phyloP scores from a whole-genome alignment of 2,113 vertebrate species.

The Thryonomys swinderianus region DNA sequence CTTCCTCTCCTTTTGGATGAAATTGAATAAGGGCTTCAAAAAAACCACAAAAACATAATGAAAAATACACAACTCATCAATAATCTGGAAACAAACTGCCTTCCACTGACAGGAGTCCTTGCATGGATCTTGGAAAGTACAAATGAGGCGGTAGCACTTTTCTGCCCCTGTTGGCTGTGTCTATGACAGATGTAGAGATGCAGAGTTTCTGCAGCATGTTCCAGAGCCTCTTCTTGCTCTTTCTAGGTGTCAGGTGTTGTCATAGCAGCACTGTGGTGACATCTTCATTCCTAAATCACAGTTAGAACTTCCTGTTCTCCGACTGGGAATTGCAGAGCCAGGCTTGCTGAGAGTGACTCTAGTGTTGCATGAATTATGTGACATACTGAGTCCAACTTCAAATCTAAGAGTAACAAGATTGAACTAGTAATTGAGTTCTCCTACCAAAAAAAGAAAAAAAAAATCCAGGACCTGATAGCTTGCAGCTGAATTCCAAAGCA shows the following conservation, averaged over 20 bases:
- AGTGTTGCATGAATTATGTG: not conserved
- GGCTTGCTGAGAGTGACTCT: not conserved
- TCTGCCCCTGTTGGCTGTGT: not conserved
- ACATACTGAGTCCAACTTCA: not conserved
- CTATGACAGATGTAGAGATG: not conserved
- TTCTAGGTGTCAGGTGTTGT: not conserved
- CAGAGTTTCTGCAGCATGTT: not conserved
- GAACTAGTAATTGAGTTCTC: not conserved
- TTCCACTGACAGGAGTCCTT: not conserved
- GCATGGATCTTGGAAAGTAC: not conserved
- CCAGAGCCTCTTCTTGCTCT: not conserved
- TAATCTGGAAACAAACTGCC: not conserved
- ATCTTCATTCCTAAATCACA: not conserved
- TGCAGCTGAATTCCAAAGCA: not conserved
- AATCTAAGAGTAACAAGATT: not conserved
- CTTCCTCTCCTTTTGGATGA: not conserved
- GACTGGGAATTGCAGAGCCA: not conserved
- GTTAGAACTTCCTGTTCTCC: not conserved
- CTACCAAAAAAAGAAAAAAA: not conserved
- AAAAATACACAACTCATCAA: not conserved
- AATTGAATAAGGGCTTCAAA: not conserved
- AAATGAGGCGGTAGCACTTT: too few species aligned
- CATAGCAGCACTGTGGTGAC: not conserved
- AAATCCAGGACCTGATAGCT: not conserved
- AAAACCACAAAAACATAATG: not conserved